phyloP scores from a whole-genome alignment of 2,888 invertebrate species.

The Sisyra nigra region DNA sequence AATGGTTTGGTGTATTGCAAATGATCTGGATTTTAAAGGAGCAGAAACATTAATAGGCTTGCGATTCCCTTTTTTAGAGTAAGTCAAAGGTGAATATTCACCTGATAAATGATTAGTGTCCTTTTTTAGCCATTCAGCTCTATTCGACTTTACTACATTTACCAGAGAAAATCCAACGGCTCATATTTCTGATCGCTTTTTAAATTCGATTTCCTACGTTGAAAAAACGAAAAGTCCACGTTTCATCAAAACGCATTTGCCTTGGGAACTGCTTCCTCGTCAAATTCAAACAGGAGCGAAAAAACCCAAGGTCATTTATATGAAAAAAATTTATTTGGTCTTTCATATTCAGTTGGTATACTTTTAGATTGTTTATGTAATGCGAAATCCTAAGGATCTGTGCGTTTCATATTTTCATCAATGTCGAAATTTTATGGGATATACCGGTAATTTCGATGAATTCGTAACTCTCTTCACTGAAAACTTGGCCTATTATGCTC shows the following conservation, averaged over 20 bases:
- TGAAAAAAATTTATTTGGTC: background rate
- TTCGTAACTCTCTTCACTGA: conserved; percentile 44
- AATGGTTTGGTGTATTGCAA: conserved; percentile 52
- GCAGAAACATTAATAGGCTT: conserved; percentile 35
- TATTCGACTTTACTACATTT: conserved; percentile 26
- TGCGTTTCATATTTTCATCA: conserved; percentile 54
- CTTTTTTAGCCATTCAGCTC: conserved; percentile 21
- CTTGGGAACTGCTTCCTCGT: conserved; percentile 38
- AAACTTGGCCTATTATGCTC: conserved; percentile 21
- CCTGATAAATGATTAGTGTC: no score
- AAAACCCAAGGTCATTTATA: conserved; percentile 25
- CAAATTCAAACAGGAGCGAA: conserved; percentile 26
- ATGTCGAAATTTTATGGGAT: conserved; percentile 38
- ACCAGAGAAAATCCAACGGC: conserved; percentile 17
- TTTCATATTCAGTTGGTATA: conserved; percentile 12
- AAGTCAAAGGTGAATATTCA: conserved; percentile 20
- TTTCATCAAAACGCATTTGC: conserved; percentile 48
- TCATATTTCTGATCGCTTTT: conserved; percentile 16
- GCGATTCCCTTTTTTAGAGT: conserved; percentile 58
- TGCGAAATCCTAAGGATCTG: conserved; percentile 56
- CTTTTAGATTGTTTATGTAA: conserved; percentile 47
- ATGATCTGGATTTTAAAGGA: conserved; percentile 39
- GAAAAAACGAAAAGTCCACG: conserved; percentile 31
- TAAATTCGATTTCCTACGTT: conserved; percentile 16
- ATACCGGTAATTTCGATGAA: conserved; percentile 33